phyloP scores from a whole-genome alignment of 2,797 vertebrate genomes.

The Bradypodion pumilum region DNA sequence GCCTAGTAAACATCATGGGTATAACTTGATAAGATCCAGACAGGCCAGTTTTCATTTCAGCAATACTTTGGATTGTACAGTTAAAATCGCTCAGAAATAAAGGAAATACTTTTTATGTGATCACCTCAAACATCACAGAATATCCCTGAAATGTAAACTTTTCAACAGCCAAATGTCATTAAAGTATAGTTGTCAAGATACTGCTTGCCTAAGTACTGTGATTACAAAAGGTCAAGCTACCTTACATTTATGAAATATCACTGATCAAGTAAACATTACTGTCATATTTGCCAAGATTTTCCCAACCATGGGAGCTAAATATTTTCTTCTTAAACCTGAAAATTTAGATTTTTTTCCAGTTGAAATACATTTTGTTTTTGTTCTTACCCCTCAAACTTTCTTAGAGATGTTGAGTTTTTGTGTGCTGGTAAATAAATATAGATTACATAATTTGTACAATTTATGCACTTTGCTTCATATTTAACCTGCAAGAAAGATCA shows the following conservation, averaged over 20 bases:
- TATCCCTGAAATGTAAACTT: neutral
- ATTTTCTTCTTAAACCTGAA: neutral
- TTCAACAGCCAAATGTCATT: neutral
- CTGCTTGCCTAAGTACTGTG: neutral
- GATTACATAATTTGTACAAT: conserved; percentile 19
- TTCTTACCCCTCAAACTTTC: neutral
- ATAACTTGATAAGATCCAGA: neutral
- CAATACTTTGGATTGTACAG: neutral
- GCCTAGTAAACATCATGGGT: neutral
- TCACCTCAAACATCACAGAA: neutral
- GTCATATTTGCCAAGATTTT: conserved; percentile 6
- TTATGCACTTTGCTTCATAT: conserved; percentile 44
- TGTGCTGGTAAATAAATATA: neutral
- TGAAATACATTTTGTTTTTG: neutral
- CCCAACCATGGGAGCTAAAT: neutral
- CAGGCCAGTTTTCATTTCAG: neutral
- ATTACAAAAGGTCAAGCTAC: neutral
- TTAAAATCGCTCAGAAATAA: neutral
- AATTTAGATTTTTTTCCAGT: no score
- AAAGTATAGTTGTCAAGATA: neutral
- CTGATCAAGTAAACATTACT: neutral
- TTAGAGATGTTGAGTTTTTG: neutral
- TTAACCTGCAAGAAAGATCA: conserved; percentile 37
- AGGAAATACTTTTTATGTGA: neutral
- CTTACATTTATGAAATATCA: neutral